Evolutionary conservation across 2,797 vertebrate genomes (phyloP).

Genomic region (Coccyzus lansbergi): DNA sequence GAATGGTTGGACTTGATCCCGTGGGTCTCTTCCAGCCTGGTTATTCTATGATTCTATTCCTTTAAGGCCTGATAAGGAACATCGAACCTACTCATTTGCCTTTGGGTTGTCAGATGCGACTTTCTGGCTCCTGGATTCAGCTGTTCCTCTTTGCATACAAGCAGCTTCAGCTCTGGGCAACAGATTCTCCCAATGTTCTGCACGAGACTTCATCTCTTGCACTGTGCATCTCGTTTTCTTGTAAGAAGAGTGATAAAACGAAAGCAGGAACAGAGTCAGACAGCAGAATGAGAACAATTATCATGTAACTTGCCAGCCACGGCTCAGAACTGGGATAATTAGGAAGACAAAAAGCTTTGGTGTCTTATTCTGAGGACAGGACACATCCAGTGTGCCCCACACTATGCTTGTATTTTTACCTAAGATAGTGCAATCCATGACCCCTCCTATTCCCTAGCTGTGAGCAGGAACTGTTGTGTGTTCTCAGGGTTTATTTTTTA

Average conservation of each 20-base stretch:
- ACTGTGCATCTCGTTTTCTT: not conserved
- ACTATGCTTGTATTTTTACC: not conserved
- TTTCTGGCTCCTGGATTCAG: not conserved
- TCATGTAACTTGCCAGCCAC: not conserved
- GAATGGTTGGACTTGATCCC: no score
- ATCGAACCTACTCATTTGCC: not conserved
- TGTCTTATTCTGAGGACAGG: not conserved
- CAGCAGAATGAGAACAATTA: not conserved
- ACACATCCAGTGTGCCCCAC: not conserved
- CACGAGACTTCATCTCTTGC: not conserved
- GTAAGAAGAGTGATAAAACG: not conserved
- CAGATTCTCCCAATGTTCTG: not conserved
- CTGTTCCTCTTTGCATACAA: not conserved
- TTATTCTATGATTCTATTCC: no score
- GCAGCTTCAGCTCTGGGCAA: not conserved
- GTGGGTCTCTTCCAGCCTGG: no score
- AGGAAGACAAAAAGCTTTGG: not conserved
- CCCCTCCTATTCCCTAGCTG: not conserved
- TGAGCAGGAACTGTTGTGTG: rapidly evolving
- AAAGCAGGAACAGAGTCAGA: not conserved
- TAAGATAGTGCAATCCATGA: not conserved
- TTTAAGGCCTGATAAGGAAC: not conserved
- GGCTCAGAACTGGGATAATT: not conserved
- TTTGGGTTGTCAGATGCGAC: not conserved
- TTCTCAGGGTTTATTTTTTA: not conserved